Base-by-base conservation (phyloP, 2,888 invertebrate genomes). In the Eupeodes latifasciatus region DNA sequence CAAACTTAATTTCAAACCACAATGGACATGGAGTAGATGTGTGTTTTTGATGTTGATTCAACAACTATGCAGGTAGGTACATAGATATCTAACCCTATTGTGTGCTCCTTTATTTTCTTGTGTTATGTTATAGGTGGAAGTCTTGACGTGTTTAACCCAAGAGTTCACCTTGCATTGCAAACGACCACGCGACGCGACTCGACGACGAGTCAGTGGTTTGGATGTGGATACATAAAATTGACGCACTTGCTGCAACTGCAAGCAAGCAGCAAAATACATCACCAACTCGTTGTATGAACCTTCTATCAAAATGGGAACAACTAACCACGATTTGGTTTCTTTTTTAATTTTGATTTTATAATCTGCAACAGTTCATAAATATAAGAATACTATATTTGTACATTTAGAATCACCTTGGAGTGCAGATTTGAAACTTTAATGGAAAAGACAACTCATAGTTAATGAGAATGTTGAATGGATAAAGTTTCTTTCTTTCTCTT, bases 121-220 rank as follows among this genome's bases (percentile, higher is more conserved):
- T 40, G 6, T 40, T 40, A 27, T 27, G 2, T 27, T 27, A 27
- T 27, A 27, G 27, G 27, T 27, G 27, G 40, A 40, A 76, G 27
- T 71, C 27, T 40, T 47, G n/a, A 62, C 47, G 51, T 76, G 72
- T 51, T 74, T 51, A 40, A 53, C 51, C 72, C 47, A 64, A 75
- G 76, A 83, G 83, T 71, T 86, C 86, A 80, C 86, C 86, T 87
- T 87, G 83, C 79, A 49, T 59, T 57, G 27, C 59, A 59, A 7
- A 27, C 40, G 40, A 40, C 40, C 40, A 19, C 19, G 19, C 19
- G 40, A 40, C 40, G 27, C 19, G 19, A 19, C 19, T 19, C 40
- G 40, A 40, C 40, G 40, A 40, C 40, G 40, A 40, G 40, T 27
- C 27, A 27, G 27, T 19, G 2, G 7, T 16, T n/a, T 16, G n/a